Base-by-base conservation (phyloP, 2,797 vertebrate genomes). In the Myotis findleyi region DNA sequence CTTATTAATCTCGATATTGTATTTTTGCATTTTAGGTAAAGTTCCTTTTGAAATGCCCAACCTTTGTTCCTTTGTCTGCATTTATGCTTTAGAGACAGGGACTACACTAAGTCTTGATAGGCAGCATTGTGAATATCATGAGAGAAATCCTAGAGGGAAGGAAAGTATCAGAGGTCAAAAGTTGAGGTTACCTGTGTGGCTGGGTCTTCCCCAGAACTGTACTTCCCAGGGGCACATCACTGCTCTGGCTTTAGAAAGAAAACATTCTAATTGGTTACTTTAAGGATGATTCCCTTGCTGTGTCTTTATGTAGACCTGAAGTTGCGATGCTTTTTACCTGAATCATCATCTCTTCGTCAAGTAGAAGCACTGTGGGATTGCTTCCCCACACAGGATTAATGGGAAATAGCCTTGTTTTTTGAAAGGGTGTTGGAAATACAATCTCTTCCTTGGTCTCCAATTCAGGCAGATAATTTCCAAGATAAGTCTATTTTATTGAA, bases 391-490 rank as follows among this genome's bases (percentile, higher is more conserved):
- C 23, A 68, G 64, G 27, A 90, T 62, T 89, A 87, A 85, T 25
- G 66, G 84, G 92, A 93, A 89, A 89, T 66, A 41, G 55, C 64
- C 81, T 66, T 84, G 55, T 87, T 94, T 62, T 94, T 95, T 94
- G 90, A 95, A 95, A 97, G 59, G 44, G 92, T 91, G 38, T 72
- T 97, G 44, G 95, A 96, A 97, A 97, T 66, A 81, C 21, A 96
- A 89, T 64, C 79, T 66, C 47, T 94, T 91, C 18, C 27, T 57
- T 86, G 66, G 82, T 92, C 90, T 97, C 91, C 72, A 64, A 88
- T 90, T 88, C 76, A 88, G 93, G 69, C 86, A 95, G 97, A 97
- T 97, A 69, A 86, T 64, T 96, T 96, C 87, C 88, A 92, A 95
- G 93, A 94, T 96, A 96, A 93, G 89, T 66, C n/a, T 75, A 95